Conservation (phyloP, 2,888 invertebrate species). For the Linnaemya tessellans region DNA sequence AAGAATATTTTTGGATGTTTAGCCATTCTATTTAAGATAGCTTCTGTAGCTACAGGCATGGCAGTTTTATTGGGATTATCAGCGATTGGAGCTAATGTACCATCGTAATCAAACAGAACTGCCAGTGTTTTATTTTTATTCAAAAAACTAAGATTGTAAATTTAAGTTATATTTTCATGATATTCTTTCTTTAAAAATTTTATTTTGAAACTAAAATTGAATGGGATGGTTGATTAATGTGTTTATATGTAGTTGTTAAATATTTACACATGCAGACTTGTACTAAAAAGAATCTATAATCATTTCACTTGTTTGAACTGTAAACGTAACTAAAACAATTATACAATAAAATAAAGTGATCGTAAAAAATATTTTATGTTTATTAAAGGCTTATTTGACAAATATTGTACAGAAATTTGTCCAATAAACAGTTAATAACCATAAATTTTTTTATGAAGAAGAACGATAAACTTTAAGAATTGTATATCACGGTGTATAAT, state of each 20-base stretch:
- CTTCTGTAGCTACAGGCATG: conserved; percentile 87
- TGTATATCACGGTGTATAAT: too few species aligned
- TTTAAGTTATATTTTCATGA: background rate
- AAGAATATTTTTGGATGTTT: conserved; percentile 88
- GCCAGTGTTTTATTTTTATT: conserved; percentile 87
- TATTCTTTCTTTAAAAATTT: background rate
- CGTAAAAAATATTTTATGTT: too few species aligned
- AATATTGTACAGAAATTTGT: too few species aligned
- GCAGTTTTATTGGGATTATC: conserved; percentile 88
- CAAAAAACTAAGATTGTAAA: conserved; percentile 79
- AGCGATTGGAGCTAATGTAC: conserved; percentile 89
- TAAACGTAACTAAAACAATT: background rate
- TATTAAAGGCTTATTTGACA: too few species aligned
- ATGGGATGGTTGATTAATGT: background rate
- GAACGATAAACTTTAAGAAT: too few species aligned
- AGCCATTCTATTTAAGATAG: conserved; percentile 86
- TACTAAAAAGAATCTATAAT: background rate
- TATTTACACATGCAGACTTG: background rate
- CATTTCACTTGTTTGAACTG: background rate
- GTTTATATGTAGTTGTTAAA: background rate
- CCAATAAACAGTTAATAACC: too few species aligned
- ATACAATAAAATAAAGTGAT: background rate
- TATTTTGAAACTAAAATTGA: background rate
- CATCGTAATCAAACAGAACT: conserved; percentile 89
- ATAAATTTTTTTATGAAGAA: too few species aligned